A percentile compares a stretch with the other conserved stretches of the same genome.
phyloP scores from a whole-genome alignment of 2,888 invertebrate genomes.

The Galerucella calmariensis region DNA sequence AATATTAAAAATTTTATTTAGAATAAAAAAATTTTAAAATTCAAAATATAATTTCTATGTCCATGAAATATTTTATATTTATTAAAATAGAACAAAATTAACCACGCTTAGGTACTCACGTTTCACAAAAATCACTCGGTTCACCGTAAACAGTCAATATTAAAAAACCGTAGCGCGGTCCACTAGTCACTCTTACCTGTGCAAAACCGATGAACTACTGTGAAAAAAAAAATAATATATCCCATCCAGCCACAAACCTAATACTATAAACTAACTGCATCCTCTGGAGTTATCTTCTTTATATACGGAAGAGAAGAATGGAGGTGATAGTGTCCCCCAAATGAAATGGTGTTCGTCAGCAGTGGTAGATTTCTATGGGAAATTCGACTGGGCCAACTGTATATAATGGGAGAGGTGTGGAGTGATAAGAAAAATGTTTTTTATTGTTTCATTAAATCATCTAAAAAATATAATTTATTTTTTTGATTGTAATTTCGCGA shows the following conservation, averaged over 20 bases:
- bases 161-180: conserved; percentile 15
- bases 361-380: neutral
- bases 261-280: conserved; percentile 35
- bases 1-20: too few relatives aligned
- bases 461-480: too few relatives aligned
- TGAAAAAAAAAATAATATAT: conserved; percentile 5
- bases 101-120: neutral
- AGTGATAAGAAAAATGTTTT: neutral
- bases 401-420: neutral
- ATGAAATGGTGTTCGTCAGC: neutral
- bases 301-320: conserved; percentile 36
- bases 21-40: too few relatives aligned
- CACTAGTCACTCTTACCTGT: conserved; percentile 28
- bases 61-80: too few relatives aligned
- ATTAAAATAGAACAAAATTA: too few relatives aligned
- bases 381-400: conserved; percentile 3
- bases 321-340: conserved; percentile 37
- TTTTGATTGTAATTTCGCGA: too few relatives aligned
- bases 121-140: neutral
- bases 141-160: conserved; percentile 5
- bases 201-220: conserved; percentile 14
- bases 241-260: conserved; percentile 25
- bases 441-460: too few relatives aligned
- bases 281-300: conserved; percentile 37
- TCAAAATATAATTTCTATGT: too few relatives aligned